phyloP scores from a whole-genome alignment of 2,113 vertebrate species.

The Helogale parvula region DNA sequence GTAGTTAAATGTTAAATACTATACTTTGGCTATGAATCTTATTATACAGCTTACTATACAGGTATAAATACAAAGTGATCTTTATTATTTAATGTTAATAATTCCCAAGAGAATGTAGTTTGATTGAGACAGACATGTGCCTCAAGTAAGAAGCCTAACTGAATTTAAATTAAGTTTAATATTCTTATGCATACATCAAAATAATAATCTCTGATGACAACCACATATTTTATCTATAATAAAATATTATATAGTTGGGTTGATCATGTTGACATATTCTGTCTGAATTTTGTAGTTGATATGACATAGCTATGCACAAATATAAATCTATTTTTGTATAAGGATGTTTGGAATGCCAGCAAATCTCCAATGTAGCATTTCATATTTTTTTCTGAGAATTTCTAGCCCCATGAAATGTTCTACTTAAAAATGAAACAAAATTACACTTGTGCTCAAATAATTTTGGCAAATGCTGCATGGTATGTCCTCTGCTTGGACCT shows the following conservation, averaged over 20 bases:
- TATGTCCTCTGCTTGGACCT: background rate
- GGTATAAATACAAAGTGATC: background rate
- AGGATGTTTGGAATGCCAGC: rapidly evolving
- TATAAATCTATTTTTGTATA: background rate
- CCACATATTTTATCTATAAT: background rate
- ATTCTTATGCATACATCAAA: background rate
- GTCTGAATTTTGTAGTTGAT: background rate
- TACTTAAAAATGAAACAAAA: background rate
- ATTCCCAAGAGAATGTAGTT: background rate
- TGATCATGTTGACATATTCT: background rate
- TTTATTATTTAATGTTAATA: background rate
- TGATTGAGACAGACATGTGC: background rate
- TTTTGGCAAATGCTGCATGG: background rate
- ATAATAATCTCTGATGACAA: background rate
- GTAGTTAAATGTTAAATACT: background rate
- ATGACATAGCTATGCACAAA: background rate
- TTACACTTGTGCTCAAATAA: background rate
- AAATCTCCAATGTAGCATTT: background rate
- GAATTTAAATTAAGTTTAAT: background rate
- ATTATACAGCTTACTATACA: no score
- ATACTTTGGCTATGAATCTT: background rate
- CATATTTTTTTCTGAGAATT: background rate
- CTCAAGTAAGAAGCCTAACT: background rate
- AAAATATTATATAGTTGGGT: background rate
- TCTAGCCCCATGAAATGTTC: background rate